phyloP scores from a whole-genome alignment of 1,140 invertebrate species.

The Brachionus plicatilis region DNA sequence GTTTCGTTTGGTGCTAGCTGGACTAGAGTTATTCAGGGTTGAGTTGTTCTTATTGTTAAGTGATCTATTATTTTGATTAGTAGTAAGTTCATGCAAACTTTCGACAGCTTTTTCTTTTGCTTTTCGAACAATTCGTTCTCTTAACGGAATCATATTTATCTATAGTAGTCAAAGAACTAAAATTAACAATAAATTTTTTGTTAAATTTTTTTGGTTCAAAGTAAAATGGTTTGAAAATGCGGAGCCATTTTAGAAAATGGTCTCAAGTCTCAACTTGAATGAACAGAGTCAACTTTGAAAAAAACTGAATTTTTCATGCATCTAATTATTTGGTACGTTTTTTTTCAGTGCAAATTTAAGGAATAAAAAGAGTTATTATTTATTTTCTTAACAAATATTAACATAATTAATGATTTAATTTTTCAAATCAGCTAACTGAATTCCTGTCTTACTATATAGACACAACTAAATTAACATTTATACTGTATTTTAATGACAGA shows the following conservation, averaged over 20 bases:
- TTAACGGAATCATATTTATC: slow-evolving; percentile 19
- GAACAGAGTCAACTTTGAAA: background rate
- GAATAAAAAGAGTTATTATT: background rate
- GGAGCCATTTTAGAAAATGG: background rate
- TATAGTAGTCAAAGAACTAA: background rate
- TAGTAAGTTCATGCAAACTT: slow-evolving; percentile 25
- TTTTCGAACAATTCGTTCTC: slow-evolving; percentile 35
- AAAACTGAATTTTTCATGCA: background rate
- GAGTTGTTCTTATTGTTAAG: background rate
- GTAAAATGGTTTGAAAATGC: no score
- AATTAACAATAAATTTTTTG: background rate
- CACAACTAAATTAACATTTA: background rate
- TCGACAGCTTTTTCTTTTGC: slow-evolving; percentile 28
- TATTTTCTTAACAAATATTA: background rate
- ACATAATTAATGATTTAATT: background rate
- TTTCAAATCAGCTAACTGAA: background rate
- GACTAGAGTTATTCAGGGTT: background rate
- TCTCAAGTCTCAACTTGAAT: background rate
- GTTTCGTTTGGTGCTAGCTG: background rate
- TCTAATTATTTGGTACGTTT: background rate
- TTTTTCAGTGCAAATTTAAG: background rate
- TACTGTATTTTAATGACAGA: background rate
- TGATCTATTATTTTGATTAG: slow-evolving; percentile 19
- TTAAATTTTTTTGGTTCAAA: no score
- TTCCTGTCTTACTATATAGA: background rate